Conservation (phyloP, 1,140 invertebrate species). For the roundworm (Caenorhabditis elegans) region DNA sequence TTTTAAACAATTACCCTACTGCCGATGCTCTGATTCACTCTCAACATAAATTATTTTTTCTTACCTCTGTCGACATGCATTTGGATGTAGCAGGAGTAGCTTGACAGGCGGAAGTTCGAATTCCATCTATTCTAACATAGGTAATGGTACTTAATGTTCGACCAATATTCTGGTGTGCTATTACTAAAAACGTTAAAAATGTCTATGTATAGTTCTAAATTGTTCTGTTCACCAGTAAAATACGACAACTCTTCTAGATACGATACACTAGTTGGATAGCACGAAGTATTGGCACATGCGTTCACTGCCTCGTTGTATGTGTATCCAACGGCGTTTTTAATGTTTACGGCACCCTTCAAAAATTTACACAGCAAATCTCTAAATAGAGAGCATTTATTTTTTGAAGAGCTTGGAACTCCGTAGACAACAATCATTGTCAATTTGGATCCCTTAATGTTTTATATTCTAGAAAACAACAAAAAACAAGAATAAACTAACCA, state of each 20-base stretch:
- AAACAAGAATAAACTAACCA: not conserved
- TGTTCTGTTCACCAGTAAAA: not conserved
- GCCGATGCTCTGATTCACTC: no score
- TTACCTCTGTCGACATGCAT: not conserved
- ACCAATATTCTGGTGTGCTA: not conserved
- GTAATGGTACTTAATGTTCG: not conserved
- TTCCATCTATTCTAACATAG: not conserved
- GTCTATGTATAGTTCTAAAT: not conserved
- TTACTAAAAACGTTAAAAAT: not conserved
- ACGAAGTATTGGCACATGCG: not conserved
- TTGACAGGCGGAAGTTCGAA: not conserved
- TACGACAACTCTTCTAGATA: not conserved
- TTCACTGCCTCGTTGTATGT: not conserved
- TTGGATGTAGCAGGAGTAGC: not conserved
- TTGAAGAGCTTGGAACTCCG: not conserved
- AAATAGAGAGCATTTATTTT: not conserved
- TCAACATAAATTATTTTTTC: no score
- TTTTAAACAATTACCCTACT: no score
- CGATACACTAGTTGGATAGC: not conserved
- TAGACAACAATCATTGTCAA: not conserved
- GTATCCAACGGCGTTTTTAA: not conserved
- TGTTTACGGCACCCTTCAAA: not conserved
- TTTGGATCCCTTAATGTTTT: not conserved
- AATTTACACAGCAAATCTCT: not conserved
- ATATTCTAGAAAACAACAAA: not conserved